These are phyloP conservation scores for Nothobranchius furzeri DNA, from an alignment of 2,113 vertebrate genomes.

Conservation along the genomic window DNA sequence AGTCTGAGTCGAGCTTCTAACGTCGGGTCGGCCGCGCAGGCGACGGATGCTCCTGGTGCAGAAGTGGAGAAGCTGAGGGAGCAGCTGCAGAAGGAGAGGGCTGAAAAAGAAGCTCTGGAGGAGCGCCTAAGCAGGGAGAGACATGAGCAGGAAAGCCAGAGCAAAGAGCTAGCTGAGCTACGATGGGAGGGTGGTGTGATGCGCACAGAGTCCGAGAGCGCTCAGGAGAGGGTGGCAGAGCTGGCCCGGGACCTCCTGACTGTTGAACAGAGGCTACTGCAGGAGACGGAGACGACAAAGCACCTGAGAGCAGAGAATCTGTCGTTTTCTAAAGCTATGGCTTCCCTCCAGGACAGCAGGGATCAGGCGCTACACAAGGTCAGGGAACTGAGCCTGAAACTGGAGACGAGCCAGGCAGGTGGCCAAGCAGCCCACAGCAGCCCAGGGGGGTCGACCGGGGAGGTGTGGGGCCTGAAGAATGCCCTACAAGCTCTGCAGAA, in stretches of 20 bases:
- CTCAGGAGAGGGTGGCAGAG: slow-evolving; percentile 94
- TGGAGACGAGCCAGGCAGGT: slow-evolving; percentile 75
- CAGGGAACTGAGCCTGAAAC: slow-evolving; percentile 61
- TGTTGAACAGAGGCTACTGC: slow-evolving; percentile 87
- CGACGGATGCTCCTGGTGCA: slow-evolving; percentile 78
- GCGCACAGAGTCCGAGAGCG: slow-evolving; percentile 92
- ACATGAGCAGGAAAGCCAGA: slow-evolving; percentile 63
- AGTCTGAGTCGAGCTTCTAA: slow-evolving; percentile 81
- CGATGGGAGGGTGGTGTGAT: slow-evolving; percentile 91
- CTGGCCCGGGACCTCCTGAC: slow-evolving; percentile 89
- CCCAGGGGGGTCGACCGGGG: slow-evolving; percentile 54
- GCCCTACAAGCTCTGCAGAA: slow-evolving; percentile 90
- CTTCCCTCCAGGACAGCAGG: slow-evolving; percentile 88
- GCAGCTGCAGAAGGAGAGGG: slow-evolving; percentile 77
- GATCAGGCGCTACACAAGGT: slow-evolving; percentile 82
- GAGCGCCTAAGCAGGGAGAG: slow-evolving; percentile 80
- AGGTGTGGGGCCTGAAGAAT: slow-evolving; percentile 90
- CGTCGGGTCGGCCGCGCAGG: slow-evolving; percentile 68
- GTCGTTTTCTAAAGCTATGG: slow-evolving; percentile 90
- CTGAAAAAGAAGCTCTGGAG: slow-evolving; percentile 72
- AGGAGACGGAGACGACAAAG: slow-evolving; percentile 81
- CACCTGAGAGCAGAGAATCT: slow-evolving; percentile 85
- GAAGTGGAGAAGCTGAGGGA: slow-evolving; percentile 80
- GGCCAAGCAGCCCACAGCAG: slow-evolving; percentile 47
- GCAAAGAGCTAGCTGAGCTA: slow-evolving; percentile 86